Conservation (phyloP, 2,888 invertebrate genomes). For the Clepsis dumicolana region DNA sequence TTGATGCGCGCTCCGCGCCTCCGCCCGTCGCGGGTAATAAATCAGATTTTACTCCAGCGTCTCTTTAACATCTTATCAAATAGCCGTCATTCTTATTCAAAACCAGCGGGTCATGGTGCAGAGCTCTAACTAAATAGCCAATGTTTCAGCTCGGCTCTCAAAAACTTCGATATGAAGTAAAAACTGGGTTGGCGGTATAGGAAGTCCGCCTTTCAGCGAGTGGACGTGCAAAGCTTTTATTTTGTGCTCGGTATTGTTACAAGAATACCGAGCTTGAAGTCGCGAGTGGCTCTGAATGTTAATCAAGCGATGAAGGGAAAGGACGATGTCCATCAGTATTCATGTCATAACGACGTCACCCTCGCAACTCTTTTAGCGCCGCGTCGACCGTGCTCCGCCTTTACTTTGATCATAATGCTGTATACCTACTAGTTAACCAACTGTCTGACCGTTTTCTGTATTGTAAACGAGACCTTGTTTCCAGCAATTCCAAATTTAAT, state of each 20-base stretch:
- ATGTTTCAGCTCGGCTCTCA: constrained; percentile 64
- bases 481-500: constrained; percentile 31
- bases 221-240: constrained; percentile 83
- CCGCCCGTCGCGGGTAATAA: constrained; percentile 52
- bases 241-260: constrained; percentile 79
- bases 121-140: constrained; percentile 7
- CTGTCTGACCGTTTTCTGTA: constrained; percentile 38
- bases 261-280: constrained; percentile 74
- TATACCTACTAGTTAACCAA: constrained; percentile 42
- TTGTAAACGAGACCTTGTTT: constrained; percentile 37
- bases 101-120: constrained; percentile 7
- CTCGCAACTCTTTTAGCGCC: constrained; percentile 68
- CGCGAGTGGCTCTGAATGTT: constrained; percentile 76
- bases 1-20: constrained; percentile 52
- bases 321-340: constrained; percentile 78
- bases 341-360: constrained; percentile 73
- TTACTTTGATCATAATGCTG: constrained; percentile 46
- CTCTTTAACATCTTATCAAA: constrained; percentile 56
- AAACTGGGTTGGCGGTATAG: constrained; percentile 70
- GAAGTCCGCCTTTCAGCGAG: constrained; percentile 74
- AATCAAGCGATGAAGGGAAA: constrained; percentile 74
- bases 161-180: constrained; percentile 58
- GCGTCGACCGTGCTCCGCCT: constrained; percentile 47
- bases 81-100: constrained; percentile 45
- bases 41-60: constrained; percentile 57